A percentile compares a stretch with the other conserved stretches of the same genome.
These are phyloP conservation scores for Acheta domesticus DNA, from an alignment of 2,888 invertebrate species.

Conservation along the genomic window DNA sequence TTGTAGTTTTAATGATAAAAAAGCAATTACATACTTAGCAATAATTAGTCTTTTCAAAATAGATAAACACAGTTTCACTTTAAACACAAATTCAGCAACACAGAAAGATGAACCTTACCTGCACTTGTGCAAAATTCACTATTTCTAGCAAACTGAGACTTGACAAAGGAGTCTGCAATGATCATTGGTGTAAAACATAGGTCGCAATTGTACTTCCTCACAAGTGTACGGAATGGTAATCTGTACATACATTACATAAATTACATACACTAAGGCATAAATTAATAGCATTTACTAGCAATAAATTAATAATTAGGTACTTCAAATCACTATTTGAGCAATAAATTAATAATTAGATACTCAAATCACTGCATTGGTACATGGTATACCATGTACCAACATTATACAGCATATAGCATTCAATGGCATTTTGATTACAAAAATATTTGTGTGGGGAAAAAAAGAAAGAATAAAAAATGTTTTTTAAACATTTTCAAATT, in stretches of 20 bases:
- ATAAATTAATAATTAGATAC: background rate
- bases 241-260: slow-evolving; percentile 49
- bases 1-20: background rate
- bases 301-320: background rate
- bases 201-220: slow-evolving; percentile 79
- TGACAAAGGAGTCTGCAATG: slow-evolving; percentile 87
- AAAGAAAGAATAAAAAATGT: too few species aligned
- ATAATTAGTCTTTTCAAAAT: too few species aligned
- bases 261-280: background rate
- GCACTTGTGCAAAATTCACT: slow-evolving; percentile 75
- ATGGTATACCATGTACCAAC: background rate
- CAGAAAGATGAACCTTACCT: slow-evolving; percentile 42
- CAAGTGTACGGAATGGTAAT: slow-evolving; percentile 70
- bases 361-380: background rate
- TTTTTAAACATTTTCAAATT: too few species aligned
- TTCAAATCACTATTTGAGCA: background rate
- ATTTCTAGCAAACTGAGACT: slow-evolving; percentile 78
- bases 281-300: background rate
- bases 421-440: too few species aligned
- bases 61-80: background rate
- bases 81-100: background rate
- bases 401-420: background rate
- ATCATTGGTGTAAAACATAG: slow-evolving; percentile 96
- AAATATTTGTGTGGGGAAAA: too few species aligned
- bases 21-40: background rate